phyloP scores from a whole-genome alignment of 2,113 vertebrate species.

The Triplophysa siluroides region DNA sequence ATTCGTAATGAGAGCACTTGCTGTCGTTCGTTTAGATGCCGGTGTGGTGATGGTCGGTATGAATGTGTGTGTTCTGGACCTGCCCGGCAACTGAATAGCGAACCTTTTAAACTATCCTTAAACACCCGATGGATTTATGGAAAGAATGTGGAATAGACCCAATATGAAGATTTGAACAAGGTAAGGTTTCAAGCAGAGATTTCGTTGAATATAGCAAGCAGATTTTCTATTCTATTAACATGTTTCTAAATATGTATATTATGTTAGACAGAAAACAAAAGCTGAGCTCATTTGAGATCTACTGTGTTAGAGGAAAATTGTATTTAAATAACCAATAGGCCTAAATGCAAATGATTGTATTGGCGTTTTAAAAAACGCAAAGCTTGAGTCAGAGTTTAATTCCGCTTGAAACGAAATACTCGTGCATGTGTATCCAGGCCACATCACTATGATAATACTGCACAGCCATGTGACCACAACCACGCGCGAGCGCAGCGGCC shows the following conservation, averaged over 20 bases:
- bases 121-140: neutral
- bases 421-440: neutral
- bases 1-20: constrained; percentile 21
- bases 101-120: neutral
- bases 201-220: too few relatives aligned
- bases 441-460: neutral
- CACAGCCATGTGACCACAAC: constrained; percentile 60
- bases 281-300: too few relatives aligned
- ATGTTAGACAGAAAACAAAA: too few relatives aligned
- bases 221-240: too few relatives aligned
- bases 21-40: constrained; percentile 21
- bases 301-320: too few relatives aligned
- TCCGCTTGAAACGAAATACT: neutral
- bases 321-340: neutral
- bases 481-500: constrained; percentile 62
- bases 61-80: neutral
- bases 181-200: neutral
- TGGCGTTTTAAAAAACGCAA: too few relatives aligned
- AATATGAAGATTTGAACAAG: neutral
- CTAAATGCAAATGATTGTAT: neutral
- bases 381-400: neutral
- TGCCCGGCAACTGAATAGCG: neutral
- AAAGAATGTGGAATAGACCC: neutral
- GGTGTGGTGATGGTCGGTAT: neutral
- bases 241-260: too few relatives aligned